Evolutionary conservation across 2,888 invertebrate species (phyloP).

Genomic region (Cryptocephalus moraei): DNA sequence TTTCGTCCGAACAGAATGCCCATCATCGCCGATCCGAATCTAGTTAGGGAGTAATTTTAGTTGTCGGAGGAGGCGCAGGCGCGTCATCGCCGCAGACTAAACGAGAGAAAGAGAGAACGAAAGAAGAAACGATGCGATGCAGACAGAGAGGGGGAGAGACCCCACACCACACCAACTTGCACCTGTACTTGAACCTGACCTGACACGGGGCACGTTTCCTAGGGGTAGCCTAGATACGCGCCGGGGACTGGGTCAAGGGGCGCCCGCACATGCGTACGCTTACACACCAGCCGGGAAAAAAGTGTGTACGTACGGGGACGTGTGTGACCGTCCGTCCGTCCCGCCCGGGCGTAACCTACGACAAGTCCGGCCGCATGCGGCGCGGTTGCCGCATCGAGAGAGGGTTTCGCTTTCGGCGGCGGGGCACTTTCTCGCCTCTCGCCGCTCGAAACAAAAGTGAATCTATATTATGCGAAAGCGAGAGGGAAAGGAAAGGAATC

Average conservation of each 20-base stretch:
- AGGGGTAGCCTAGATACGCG: conserved; percentile 32
- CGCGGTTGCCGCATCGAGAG: conserved; percentile 16
- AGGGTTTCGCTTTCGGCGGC: conserved; percentile 19
- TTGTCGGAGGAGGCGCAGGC: no score
- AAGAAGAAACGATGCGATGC: no score
- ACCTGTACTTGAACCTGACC: conserved; percentile 42
- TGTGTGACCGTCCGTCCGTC: conserved; percentile 19
- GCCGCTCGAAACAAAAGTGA: conserved; percentile 23
- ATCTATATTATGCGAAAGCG: conserved; percentile 10
- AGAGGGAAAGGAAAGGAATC: not conserved
- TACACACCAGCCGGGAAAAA: not conserved
- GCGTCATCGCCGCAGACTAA: no score
- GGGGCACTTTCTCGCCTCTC: conserved; percentile 8
- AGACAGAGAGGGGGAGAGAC: no score
- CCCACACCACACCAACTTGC: conserved; percentile 17
- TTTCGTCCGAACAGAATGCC: no score
- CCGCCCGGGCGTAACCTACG: conserved; percentile 33
- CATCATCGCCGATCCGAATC: no score
- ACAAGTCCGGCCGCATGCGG: conserved; percentile 22
- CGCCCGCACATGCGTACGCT: not conserved
- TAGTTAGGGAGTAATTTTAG: no score
- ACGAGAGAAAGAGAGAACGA: no score
- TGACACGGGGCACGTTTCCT: conserved; percentile 31
- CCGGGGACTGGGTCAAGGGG: conserved; percentile 22
- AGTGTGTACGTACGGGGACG: conserved; percentile 7